These are phyloP conservation scores for Agriopis marginaria DNA, from an alignment of 2,888 invertebrate genomes.

Conservation along the genomic window DNA sequence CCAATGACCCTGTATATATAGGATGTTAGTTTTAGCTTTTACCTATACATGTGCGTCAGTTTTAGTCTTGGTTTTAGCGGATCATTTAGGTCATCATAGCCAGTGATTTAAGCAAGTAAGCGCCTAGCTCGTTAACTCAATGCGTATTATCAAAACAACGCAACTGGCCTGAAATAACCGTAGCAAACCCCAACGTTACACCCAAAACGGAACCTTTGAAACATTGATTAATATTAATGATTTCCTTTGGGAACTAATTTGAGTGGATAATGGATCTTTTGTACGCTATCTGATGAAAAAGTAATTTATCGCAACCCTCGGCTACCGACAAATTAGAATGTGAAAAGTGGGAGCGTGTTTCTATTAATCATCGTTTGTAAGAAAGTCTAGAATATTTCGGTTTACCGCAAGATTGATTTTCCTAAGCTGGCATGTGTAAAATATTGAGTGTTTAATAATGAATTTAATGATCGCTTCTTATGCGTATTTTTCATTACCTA, in stretches of 20 bases:
- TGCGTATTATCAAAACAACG: slow-evolving; percentile 12
- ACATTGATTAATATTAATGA: slow-evolving; percentile 83
- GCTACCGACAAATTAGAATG: slow-evolving; percentile 70
- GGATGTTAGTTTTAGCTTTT: too few species aligned
- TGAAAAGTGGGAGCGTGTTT: slow-evolving; percentile 64
- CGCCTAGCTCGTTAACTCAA: slow-evolving; percentile 2
- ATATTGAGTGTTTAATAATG: background rate
- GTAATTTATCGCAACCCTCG: slow-evolving; percentile 72
- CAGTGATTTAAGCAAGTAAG: background rate
- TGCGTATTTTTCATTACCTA: too few species aligned
- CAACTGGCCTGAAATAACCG: slow-evolving; percentile 6
- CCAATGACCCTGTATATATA: too few species aligned
- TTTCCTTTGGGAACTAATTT: slow-evolving; percentile 80
- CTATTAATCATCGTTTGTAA: slow-evolving; percentile 66
- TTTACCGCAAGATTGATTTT: slow-evolving; percentile 2
- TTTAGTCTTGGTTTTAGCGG: background rate
- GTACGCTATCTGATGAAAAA: slow-evolving; percentile 71
- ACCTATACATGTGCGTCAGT: too few species aligned
- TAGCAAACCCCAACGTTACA: slow-evolving; percentile 20
- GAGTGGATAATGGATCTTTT: slow-evolving; percentile 83
- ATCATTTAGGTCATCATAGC: background rate
- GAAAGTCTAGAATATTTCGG: slow-evolving; percentile 8
- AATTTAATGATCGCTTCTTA: background rate
- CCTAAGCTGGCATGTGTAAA: background rate
- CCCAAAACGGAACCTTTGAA: slow-evolving; percentile 63